phyloP scores from a whole-genome alignment of 1,140 invertebrate species.

The Halyomorpha halys region DNA sequence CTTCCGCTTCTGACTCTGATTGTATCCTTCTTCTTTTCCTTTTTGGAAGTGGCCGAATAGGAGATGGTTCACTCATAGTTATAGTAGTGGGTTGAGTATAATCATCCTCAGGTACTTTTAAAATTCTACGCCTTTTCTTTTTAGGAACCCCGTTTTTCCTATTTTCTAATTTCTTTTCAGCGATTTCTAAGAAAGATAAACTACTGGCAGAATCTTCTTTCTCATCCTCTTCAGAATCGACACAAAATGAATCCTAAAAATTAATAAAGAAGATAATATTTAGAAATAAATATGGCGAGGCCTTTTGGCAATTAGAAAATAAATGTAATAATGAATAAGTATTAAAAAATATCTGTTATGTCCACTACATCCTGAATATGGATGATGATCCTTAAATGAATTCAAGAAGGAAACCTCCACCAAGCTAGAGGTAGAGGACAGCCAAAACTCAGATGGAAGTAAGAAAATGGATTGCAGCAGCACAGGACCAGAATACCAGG shows the following conservation, averaged over 20 bases:
- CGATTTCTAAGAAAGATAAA: conserved; percentile 25
- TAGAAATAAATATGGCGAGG: too few species aligned
- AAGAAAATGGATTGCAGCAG: too few species aligned
- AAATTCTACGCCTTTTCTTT: conserved; percentile 12
- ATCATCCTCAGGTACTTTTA: background rate
- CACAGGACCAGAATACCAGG: too few species aligned
- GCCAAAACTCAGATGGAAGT: too few species aligned
- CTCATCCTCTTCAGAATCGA: conserved; percentile 19
- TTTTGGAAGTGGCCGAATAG: background rate
- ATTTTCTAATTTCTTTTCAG: conserved; percentile 24
- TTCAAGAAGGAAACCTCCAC: too few species aligned
- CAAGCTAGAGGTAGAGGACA: too few species aligned
- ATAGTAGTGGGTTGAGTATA: background rate
- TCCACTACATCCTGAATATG: too few species aligned
- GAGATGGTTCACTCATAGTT: background rate
- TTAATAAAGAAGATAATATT: background rate
- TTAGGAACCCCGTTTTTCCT: conserved; percentile 12
- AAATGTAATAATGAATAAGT: too few species aligned
- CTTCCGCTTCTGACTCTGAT: conserved; percentile 1
- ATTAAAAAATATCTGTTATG: too few species aligned
- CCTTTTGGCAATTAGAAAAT: too few species aligned
- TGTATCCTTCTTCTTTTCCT: background rate
- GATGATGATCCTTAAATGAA: too few species aligned
- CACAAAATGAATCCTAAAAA: conserved; percentile 29
- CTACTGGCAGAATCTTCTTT: conserved; percentile 13